A percentile compares a stretch with the other conserved stretches of the same genome.
phyloP scores from a whole-genome alignment of 2,888 invertebrate genomes.

The Baronia brevicornis region DNA sequence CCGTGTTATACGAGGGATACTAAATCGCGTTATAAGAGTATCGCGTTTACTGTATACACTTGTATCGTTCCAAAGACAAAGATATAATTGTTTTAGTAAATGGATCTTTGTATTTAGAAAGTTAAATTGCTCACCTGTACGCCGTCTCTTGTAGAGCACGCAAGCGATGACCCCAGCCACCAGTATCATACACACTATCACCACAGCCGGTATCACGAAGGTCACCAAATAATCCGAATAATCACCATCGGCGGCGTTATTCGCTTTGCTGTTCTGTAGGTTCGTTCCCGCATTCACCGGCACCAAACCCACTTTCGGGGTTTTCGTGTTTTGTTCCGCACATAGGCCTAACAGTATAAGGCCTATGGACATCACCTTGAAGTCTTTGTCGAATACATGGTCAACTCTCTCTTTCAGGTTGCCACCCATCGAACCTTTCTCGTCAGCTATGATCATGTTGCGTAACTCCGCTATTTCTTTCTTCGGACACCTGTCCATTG shows the following conservation, averaged over 20 bases:
- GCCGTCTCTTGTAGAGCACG: conserved; percentile 87
- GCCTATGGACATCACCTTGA: conserved; percentile 79
- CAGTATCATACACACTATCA: conserved; percentile 91
- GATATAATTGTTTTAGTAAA: too few species aligned
- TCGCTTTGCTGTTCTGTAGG: conserved; percentile 42
- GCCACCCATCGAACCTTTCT: conserved; percentile 49
- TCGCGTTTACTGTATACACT: too few species aligned
- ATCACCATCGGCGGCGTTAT: conserved; percentile 27
- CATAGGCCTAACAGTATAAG: conserved; percentile 78
- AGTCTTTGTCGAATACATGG: conserved; percentile 81
- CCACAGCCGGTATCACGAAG: conserved; percentile 91
- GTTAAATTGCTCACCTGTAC: conserved; percentile 79
- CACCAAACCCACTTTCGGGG: conserved; percentile 30
- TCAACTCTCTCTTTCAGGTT: conserved; percentile 75
- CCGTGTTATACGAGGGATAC: too few species aligned
- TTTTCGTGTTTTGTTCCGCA: conserved; percentile 60
- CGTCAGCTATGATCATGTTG: conserved; percentile 81
- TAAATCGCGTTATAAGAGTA: too few species aligned
- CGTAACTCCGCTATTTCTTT: conserved; percentile 84
- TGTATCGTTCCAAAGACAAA: too few species aligned
- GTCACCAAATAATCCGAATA: conserved; percentile 81
- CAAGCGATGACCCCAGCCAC: conserved; percentile 92
- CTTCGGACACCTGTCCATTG: conserved; percentile 84
- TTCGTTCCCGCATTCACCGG: conserved; percentile 39
- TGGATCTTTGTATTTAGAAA: too few species aligned